Evolutionary conservation across 2,797 vertebrate species (phyloP).

Genomic region (Okamejei kenojei): DNA sequence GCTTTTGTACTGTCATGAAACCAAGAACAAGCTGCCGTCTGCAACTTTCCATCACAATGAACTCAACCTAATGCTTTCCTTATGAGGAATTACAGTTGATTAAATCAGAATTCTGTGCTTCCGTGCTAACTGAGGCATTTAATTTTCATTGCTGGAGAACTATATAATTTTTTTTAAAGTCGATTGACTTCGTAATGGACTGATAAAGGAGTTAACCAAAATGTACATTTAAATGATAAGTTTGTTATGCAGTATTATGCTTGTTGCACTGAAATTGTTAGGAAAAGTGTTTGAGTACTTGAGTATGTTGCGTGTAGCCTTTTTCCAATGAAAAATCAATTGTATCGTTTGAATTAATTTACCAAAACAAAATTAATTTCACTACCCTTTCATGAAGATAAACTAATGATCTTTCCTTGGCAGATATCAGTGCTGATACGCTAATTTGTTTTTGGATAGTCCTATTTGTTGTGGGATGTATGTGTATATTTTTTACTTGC

Average conservation of each 20-base stretch:
- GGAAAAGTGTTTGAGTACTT: not conserved
- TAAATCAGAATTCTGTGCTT: conserved; percentile 35
- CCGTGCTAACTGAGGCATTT: conserved; percentile 36
- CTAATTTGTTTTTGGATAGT: not conserved
- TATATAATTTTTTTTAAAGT: conserved; percentile 34
- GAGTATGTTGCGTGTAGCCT: not conserved
- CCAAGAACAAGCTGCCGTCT: conserved; percentile 27
- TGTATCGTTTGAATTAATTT: not conserved
- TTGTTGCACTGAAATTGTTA: not conserved
- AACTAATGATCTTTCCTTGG: conserved; percentile 6
- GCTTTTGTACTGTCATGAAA: conserved; percentile 36
- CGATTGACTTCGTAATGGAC: conserved; percentile 31
- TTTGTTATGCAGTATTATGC: not conserved
- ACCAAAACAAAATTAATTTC: not conserved
- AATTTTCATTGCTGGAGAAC: conserved; percentile 37
- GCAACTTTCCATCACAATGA: conserved; percentile 34
- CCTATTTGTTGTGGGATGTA: not conserved
- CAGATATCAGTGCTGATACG: not conserved
- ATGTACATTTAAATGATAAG: not conserved
- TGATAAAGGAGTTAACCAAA: conserved; percentile 11
- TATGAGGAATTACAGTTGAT: conserved; percentile 38
- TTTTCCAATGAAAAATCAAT: not conserved
- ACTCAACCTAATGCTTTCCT: conserved; percentile 35
- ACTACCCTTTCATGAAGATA: not conserved
- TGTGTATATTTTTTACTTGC: not conserved